phyloP scores from a whole-genome alignment of 2,113 vertebrate genomes.

The Bujurquina vittata region DNA sequence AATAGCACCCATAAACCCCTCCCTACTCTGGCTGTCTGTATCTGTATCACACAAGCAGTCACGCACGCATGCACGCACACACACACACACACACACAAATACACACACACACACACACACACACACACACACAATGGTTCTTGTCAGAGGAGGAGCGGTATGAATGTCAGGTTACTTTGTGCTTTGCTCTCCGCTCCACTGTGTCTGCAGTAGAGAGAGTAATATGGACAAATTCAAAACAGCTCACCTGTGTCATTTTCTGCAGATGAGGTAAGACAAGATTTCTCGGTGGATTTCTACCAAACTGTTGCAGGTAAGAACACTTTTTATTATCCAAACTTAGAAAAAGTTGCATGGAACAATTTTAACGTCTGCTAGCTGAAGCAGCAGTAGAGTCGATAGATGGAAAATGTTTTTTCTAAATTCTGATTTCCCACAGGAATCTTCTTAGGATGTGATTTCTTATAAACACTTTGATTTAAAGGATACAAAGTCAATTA shows the following conservation, averaged over 20 bases:
- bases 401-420: background rate
- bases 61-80: slow-evolving; percentile 19
- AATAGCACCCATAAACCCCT: slow-evolving; percentile 58
- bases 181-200: slow-evolving; percentile 41
- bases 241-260: slow-evolving; percentile 33
- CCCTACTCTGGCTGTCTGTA: slow-evolving; percentile 44
- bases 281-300: slow-evolving; percentile 24
- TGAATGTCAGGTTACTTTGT: slow-evolving; percentile 41
- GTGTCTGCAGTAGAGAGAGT: slow-evolving; percentile 39
- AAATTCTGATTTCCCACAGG: background rate
- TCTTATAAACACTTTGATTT: background rate
- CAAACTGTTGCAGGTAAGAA: slow-evolving; percentile 43
- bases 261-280: slow-evolving; percentile 44
- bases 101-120: background rate
- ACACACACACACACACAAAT: slow-evolving; percentile 15
- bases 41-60: slow-evolving; percentile 38
- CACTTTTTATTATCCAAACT: background rate
- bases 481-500: background rate
- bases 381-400: background rate
- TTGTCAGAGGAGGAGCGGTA: slow-evolving; percentile 71
- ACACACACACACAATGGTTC: slow-evolving; percentile 30
- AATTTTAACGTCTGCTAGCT: background rate
- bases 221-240: slow-evolving; percentile 62
- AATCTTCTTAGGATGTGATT: background rate
- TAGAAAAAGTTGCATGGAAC: background rate